Base-by-base conservation (phyloP, 2,797 vertebrate species). In the Pseudopleuronectes americanus region DNA sequence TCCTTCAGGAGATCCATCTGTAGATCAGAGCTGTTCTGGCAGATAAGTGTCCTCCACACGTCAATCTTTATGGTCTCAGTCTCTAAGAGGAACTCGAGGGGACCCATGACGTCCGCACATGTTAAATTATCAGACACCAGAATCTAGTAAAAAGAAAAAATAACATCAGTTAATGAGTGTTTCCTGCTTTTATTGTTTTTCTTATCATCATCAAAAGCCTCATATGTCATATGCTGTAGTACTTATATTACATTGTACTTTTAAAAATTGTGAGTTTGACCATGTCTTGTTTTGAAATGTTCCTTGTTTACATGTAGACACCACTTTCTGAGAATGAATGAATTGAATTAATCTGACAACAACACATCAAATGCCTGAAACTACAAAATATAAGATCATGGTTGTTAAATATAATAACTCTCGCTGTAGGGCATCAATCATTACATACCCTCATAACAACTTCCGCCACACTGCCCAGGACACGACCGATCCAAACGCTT, bases 71-170 rank as follows among this genome's bases (percentile, higher is more conserved):
- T 6, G 38, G 70, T 92, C 55, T 86, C 63, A 5, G 80, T 78
- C 28, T 78, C 55, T 14, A 93, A 73, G 48, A 94, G 80, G 90
- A 92, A 93, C 54, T 87, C 81, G 5, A 93, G 93, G 16, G 86
- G 80, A 31, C 13, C 22, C 64, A 93, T 49, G 8, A 91, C 4
- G 8, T 71, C 71, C 24, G 85, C 73, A 76, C 93, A 95, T 22
- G 70, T 77, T 33, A 71, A n/a, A 52, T 19, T 2, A 21, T 66
- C 24, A 22, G 69, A 22, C 19, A 61, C 13, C 19, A 87, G 3
- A 41, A 24, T 61, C 92, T 94, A 26, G 41, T 12, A 7, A 19
- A 19, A 4, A 43, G 24, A 69, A 72, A 71, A 23, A 68, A 3
- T n/a, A 33, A 17, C 17, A 54, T 17, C n/a, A 3, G 19, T 13